Evolutionary conservation across 2,888 invertebrate genomes (phyloP).

Genomic region (Apomyelois bistriatella): DNA sequence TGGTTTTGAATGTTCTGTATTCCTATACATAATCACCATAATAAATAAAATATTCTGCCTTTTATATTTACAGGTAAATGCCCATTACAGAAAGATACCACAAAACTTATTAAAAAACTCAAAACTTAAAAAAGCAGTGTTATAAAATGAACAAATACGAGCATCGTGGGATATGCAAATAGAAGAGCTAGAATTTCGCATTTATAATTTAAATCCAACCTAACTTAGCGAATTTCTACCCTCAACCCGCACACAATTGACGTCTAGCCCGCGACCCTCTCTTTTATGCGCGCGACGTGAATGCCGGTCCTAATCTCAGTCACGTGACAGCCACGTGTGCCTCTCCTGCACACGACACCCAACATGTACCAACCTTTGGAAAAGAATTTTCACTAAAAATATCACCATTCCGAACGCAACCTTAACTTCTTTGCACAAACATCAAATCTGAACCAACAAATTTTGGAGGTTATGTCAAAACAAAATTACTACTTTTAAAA

Average conservation of each 20-base stretch:
- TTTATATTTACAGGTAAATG: too few relatives aligned
- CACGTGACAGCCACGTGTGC: constrained; percentile 71
- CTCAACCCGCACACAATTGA: constrained; percentile 70
- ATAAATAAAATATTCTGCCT: too few relatives aligned
- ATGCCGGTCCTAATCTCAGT: constrained; percentile 68
- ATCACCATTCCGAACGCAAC: constrained; percentile 31
- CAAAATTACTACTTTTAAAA: constrained; percentile 42
- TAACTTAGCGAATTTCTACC: constrained; percentile 71
- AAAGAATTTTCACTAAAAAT: constrained; percentile 31
- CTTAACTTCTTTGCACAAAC: constrained; percentile 33
- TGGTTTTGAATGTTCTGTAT: too few relatives aligned
- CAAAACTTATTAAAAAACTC: not conserved
- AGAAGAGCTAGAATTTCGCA: constrained; percentile 59
- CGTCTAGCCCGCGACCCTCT: constrained; percentile 62
- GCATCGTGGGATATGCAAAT: constrained; percentile 76
- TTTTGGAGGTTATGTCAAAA: constrained; percentile 44
- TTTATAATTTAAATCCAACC: constrained; percentile 77
- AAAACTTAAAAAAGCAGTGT: not conserved
- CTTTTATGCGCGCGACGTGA: constrained; percentile 72
- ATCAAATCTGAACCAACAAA: constrained; percentile 38
- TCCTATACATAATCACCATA: too few relatives aligned
- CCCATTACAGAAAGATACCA: too few relatives aligned
- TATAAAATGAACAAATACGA: constrained; percentile 12
- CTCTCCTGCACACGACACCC: constrained; percentile 69
- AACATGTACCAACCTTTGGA: constrained; percentile 42